Percentiles rank a stretch among this genome's conserved stretches.
Evolutionary conservation across 1,140 invertebrate genomes (phyloP).

Genomic region (Drosophila nigromelanica): DNA sequence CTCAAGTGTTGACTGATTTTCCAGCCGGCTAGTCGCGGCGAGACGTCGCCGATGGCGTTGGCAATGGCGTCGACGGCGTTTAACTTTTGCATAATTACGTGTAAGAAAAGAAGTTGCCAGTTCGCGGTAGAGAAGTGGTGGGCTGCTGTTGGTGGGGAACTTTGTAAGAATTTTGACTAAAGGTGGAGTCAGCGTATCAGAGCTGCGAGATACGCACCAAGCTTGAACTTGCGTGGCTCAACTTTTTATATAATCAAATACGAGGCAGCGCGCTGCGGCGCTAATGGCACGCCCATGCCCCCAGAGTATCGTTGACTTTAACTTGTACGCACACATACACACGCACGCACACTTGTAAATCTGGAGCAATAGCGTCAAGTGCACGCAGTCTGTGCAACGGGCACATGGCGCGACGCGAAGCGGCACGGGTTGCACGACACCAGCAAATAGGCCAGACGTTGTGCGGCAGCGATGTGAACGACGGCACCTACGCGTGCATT

Average conservation of each 20-base stretch:
- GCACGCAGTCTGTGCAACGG: slow-evolving; percentile 57
- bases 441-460: slow-evolving; percentile 65
- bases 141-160: slow-evolving; percentile 17
- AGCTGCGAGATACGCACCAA: slow-evolving; percentile 29
- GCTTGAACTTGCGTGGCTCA: slow-evolving; percentile 64
- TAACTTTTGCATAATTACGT: slow-evolving; percentile 80
- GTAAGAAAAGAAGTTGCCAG: slow-evolving; percentile 56
- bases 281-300: slow-evolving; percentile 60
- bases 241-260: slow-evolving; percentile 57
- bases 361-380: slow-evolving; percentile 79
- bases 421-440: slow-evolving; percentile 2
- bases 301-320: slow-evolving; percentile 59
- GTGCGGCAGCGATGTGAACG: slow-evolving; percentile 19
- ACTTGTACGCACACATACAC: slow-evolving; percentile 24
- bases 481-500: slow-evolving; percentile 48
- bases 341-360: slow-evolving; percentile 43
- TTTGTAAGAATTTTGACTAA: slow-evolving; percentile 38
- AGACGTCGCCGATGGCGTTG: slow-evolving; percentile 26
- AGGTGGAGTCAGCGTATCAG: slow-evolving; percentile 20
- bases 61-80: slow-evolving; percentile 26
- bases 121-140: not conserved
- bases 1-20: slow-evolving; percentile 65
- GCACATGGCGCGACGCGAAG: slow-evolving; percentile 19
- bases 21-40: slow-evolving; percentile 50
- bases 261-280: slow-evolving; percentile 31